A percentile compares a stretch with the other conserved stretches of the same genome.
Evolutionary conservation across 2,113 vertebrate genomes (phyloP).

Genomic region (Muntiacus muntjak): DNA sequence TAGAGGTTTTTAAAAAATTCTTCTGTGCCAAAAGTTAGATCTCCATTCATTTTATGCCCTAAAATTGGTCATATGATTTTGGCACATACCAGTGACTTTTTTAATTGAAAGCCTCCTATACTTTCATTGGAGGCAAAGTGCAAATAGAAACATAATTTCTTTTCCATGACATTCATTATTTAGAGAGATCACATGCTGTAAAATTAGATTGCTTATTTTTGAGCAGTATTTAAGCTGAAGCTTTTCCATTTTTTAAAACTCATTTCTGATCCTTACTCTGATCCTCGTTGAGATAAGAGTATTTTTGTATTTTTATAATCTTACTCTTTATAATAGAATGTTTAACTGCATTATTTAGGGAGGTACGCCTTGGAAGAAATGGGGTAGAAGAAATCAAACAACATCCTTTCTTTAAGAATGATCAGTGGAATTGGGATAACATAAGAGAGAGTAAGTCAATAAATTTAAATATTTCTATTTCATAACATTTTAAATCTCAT

Average conservation of each 20-base stretch:
- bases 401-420: constrained; percentile 96
- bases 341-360: constrained; percentile 85
- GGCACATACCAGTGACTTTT: constrained; percentile 58
- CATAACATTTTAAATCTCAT: constrained; percentile 31
- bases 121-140: constrained; percentile 47
- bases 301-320: constrained; percentile 24
- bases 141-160: constrained; percentile 54
- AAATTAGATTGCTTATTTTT: constrained; percentile 40
- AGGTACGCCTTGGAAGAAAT: constrained; percentile 94
- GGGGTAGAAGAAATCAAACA: constrained; percentile 98
- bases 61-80: constrained; percentile 71
- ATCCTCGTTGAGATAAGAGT: not conserved
- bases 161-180: constrained; percentile 68
- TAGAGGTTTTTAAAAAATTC: constrained; percentile 63
- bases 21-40: constrained; percentile 67
- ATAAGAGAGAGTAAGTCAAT: constrained; percentile 95
- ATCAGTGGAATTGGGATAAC: constrained; percentile 98
- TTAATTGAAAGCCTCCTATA: constrained; percentile 46
- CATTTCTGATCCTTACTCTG: not conserved
- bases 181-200: constrained; percentile 27
- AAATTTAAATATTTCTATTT: constrained; percentile 23
- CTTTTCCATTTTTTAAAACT: constrained; percentile 24
- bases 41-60: constrained; percentile 57
- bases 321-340: constrained; percentile 45
- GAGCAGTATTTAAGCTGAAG: constrained; percentile 35